A percentile compares a stretch with the other conserved stretches of the same genome.
Conservation (phyloP, 2,797 vertebrate genomes). For the Hippoglossus hippoglossus region DNA sequence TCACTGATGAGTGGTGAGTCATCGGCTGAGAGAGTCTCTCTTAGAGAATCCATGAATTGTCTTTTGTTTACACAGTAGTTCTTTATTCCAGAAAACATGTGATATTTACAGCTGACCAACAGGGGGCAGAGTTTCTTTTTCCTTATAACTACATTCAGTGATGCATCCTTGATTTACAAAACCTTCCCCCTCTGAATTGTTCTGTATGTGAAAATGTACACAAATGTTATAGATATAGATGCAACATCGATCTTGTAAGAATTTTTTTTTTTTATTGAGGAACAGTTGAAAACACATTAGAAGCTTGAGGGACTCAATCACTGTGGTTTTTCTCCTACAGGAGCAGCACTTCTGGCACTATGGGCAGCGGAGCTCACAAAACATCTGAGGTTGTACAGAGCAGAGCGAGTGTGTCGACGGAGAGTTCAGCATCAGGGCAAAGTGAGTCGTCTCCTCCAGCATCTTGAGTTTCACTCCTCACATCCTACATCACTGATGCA, state of each 20-base stretch:
- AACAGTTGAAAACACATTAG: not conserved
- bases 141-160: too few species aligned
- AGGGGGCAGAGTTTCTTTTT: too few species aligned
- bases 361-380: constrained; percentile 86
- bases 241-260: too few species aligned
- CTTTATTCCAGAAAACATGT: too few species aligned
- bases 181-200: too few species aligned
- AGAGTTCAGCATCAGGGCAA: constrained; percentile 67
- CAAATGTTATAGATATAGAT: not conserved
- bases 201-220: not conserved
- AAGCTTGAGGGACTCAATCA: not conserved
- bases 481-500: too few species aligned
- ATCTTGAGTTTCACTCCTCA: too few species aligned
- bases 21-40: not conserved
- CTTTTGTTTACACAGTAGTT: not conserved
- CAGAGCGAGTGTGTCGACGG: constrained; percentile 67
- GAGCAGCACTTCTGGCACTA: constrained; percentile 91
- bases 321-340: constrained; percentile 69
- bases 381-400: constrained; percentile 77
- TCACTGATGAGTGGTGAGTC: constrained; percentile 97
- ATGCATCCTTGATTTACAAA: too few species aligned
- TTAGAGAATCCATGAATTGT: not conserved
- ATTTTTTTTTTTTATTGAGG: not conserved
- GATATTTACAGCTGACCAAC: too few species aligned
- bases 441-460: constrained; percentile 73